Evolutionary conservation across 2,113 vertebrate genomes (phyloP).

Genomic region (Pitta sordida): DNA sequence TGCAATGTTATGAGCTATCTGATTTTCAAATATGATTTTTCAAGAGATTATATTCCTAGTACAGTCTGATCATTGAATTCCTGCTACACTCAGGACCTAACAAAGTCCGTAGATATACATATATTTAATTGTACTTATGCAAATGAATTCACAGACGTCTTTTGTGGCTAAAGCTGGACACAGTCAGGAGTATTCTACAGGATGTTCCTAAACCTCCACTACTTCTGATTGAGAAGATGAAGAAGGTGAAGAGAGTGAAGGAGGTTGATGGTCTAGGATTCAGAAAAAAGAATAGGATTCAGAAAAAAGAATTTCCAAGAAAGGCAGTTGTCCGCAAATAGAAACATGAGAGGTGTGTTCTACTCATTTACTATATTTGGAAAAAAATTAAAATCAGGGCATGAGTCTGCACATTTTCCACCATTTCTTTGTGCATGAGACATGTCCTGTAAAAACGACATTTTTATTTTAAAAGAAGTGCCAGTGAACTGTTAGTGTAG

Average conservation of each 20-base stretch:
- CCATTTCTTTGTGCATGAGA: not conserved
- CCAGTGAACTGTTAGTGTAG: not conserved
- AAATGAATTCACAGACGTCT: not conserved
- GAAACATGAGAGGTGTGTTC: not conserved
- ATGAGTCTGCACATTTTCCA: not conserved
- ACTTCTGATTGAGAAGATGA: not conserved
- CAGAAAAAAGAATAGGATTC: not conserved
- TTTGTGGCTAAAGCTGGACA: not conserved
- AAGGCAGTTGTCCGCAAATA: not conserved
- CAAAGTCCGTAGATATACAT: not conserved
- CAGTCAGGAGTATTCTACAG: not conserved
- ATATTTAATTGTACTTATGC: not conserved
- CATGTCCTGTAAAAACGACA: rapidly evolving
- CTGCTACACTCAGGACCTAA: not conserved
- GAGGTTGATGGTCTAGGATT: not conserved
- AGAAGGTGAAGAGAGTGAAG: not conserved
- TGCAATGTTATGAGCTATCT: not conserved
- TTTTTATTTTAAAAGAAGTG: not conserved
- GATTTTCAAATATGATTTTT: not conserved
- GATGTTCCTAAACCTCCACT: not conserved
- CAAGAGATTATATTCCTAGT: not conserved
- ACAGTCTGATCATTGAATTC: not conserved
- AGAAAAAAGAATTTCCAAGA: not conserved
- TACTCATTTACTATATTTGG: not conserved
- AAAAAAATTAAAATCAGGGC: not conserved